Evolutionary conservation across 2,797 vertebrate species (phyloP).

Genomic region (Peromyscus attwateri): DNA sequence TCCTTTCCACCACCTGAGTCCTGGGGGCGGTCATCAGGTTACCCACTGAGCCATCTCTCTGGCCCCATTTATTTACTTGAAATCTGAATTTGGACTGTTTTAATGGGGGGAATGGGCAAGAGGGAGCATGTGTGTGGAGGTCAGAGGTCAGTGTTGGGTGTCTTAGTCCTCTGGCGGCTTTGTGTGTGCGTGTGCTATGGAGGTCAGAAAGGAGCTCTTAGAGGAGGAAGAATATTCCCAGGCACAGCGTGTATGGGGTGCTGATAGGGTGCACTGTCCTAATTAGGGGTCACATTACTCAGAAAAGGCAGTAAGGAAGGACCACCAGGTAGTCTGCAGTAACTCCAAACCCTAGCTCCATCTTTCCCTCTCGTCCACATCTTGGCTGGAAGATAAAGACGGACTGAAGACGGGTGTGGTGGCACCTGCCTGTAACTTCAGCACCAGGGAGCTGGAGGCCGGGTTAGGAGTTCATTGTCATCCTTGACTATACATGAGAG

Average conservation of each 20-base stretch:
- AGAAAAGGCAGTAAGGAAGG: neutral
- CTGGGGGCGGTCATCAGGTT: neutral
- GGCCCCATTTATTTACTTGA: neutral
- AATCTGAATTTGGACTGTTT: neutral
- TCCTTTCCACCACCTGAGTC: neutral
- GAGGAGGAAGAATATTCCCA: neutral
- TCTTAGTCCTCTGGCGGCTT: neutral
- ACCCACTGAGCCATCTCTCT: neutral
- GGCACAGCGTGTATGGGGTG: neutral
- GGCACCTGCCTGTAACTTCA: neutral
- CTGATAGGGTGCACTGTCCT: neutral
- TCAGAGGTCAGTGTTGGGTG: neutral
- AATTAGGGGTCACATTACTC: neutral
- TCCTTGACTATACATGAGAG: too few relatives aligned
- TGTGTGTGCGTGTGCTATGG: neutral
- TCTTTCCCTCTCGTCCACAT: neutral
- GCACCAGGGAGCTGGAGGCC: neutral
- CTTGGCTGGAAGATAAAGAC: neutral
- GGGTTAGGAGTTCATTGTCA: neutral
- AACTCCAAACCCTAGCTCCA: neutral
- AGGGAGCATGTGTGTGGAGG: neutral
- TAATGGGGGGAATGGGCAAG: neutral
- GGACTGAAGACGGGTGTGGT: neutral
- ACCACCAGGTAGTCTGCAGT: neutral
- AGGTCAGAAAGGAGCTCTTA: neutral